Evolutionary conservation across 2,113 vertebrate genomes (phyloP), one percentile per base, ranked within the genome.

Genomic region (Mixornis gularis): DNA sequence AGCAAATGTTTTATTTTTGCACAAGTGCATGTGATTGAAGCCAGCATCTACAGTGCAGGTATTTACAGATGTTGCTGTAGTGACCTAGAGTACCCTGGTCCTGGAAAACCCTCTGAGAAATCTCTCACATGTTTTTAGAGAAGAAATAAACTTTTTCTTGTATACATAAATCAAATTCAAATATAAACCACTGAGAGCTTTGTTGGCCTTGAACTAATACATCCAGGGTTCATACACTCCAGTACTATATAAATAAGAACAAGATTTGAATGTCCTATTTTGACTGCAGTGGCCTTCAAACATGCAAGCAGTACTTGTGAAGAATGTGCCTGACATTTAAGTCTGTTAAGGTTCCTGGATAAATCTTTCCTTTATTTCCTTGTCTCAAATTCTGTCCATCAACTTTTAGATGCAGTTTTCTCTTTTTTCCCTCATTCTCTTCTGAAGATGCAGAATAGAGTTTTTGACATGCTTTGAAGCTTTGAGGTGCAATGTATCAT

Each of bases 91-190:
- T 73, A 53, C 24, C 36, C 49, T 32, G 19, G 58, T 84, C 65
- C 40, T 44, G 76, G 29, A 55, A 87, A 95, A 55, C 10, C 16
- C 48, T 68, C 77, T 68, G 65, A 90, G 69, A 78, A 94, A 82
- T 3, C 8, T 68, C 48, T 64, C 27, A 2, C 13, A 0, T 74
- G 13, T 49, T 68, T 73, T 84, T 20, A 81, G 13, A 76, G 41
- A 52, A 84, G 60, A 93, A 92, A 84, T 68, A 74, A 92, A 78
- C 56, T 27, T 80, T 78, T 90, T 62, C 38, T 87, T 92, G n/a
- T 74, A 40, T 62, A 69, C 21, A 36, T 76, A 92, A 88, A 94
- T 86, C 53, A 95, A 79, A 85, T 71, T 84, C 25, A 94, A 60
- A 81, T 51, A 71, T 62, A 88, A 90, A 86, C 32, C 22, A 62